Conservation (phyloP, 1,140 invertebrate species). For the Ceratina australensis region DNA sequence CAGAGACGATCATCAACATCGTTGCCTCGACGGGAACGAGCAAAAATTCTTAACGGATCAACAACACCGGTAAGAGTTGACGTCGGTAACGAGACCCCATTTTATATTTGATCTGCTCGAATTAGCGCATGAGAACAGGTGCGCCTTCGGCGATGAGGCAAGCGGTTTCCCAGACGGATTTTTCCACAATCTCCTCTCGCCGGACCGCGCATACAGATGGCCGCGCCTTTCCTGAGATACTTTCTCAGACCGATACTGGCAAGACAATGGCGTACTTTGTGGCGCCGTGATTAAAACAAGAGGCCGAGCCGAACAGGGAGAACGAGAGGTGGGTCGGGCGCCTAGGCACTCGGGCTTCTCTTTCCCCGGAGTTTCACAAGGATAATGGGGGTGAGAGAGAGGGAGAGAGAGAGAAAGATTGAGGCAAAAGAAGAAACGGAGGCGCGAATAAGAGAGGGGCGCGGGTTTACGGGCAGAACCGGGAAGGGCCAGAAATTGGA, state of each 20-base stretch:
- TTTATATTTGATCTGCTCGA: constrained; percentile 39
- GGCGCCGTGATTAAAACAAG: constrained; percentile 77
- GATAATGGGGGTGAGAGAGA: constrained; percentile 63
- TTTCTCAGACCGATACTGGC: constrained; percentile 72
- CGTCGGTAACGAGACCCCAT: not conserved
- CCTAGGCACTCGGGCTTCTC: constrained; percentile 10
- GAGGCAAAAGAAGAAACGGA: not conserved
- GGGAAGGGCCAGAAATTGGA: not conserved
- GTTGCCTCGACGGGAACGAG: not conserved
- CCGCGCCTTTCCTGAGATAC: constrained; percentile 52
- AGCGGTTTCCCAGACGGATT: constrained; percentile 60
- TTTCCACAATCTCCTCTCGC: constrained; percentile 54
- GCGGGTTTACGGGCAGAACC: not conserved
- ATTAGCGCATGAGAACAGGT: constrained; percentile 57
- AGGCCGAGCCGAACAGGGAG: constrained; percentile 66
- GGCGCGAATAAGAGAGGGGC: not conserved
- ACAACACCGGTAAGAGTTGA: not conserved
- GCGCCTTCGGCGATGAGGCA: constrained; percentile 52
- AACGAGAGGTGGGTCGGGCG: constrained; percentile 50
- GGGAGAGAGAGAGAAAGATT: constrained; percentile 31
- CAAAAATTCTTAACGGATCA: not conserved
- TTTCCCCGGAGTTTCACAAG: constrained; percentile 25
- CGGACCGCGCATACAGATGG: constrained; percentile 44
- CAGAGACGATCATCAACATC: not conserved
- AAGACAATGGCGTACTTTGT: constrained; percentile 78